A percentile compares a stretch with the other conserved stretches of the same genome.
Evolutionary conservation across 2,113 vertebrate species (phyloP).

Genomic region (Bubo bubo): DNA sequence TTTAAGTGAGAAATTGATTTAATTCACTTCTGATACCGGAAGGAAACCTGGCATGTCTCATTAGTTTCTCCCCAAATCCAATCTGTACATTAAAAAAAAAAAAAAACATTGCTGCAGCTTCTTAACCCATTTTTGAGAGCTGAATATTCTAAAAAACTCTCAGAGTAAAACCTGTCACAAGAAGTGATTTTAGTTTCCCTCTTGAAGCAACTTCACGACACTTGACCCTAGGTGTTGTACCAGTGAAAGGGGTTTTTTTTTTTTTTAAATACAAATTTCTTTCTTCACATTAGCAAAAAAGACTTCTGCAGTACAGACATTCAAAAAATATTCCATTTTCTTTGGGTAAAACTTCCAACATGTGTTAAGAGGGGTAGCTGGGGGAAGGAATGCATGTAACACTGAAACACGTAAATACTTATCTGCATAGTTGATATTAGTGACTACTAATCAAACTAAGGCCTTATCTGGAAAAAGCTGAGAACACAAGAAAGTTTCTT

Average conservation of each 20-base stretch:
- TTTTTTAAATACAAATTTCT: conserved; percentile 46
- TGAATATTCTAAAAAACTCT: conserved; percentile 29
- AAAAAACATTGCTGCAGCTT: not conserved
- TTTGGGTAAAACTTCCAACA: conserved; percentile 73
- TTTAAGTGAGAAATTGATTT: not conserved
- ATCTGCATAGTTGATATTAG: conserved; percentile 77
- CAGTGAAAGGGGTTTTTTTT: conserved; percentile 42
- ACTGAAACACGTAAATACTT: conserved; percentile 44
- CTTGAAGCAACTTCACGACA: conserved; percentile 28
- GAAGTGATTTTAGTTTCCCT: not conserved
- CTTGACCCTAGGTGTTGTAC: not conserved
- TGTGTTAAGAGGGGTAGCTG: conserved; percentile 28
- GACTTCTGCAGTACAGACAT: conserved; percentile 66
- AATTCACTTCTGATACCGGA: conserved; percentile 16
- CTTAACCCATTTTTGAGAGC: conserved; percentile 24
- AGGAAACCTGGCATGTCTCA: not conserved
- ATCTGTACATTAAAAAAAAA: not conserved
- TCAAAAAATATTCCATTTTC: conserved; percentile 74
- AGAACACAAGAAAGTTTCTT: conserved; percentile 44
- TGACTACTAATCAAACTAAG: conserved; percentile 75
- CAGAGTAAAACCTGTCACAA: conserved; percentile 18
- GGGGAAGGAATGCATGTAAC: conserved; percentile 37
- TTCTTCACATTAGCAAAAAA: conserved; percentile 56
- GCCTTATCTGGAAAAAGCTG: conserved; percentile 67
- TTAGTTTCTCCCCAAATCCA: not conserved